A percentile compares a stretch with the other conserved stretches of the same genome.
phyloP scores from a whole-genome alignment of 2,797 vertebrate genomes.

The Pagetopsis macropterus region DNA sequence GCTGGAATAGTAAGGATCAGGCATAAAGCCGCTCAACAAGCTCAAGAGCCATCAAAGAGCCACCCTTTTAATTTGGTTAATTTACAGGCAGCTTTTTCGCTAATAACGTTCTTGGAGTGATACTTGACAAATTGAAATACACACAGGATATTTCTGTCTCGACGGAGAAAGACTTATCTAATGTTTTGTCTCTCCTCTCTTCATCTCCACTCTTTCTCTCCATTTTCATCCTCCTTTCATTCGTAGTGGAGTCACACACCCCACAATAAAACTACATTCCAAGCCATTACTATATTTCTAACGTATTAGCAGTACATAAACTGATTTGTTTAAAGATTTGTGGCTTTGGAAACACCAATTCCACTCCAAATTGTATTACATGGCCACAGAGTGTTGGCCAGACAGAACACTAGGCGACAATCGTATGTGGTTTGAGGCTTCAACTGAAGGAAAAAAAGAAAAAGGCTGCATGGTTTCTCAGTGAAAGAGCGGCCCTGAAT shows the following conservation, averaged over 20 bases:
- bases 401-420: conserved; percentile 69
- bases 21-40: conserved; percentile 77
- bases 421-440: conserved; percentile 73
- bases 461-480: conserved; percentile 48
- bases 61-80: conserved; percentile 81
- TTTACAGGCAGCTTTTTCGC: conserved; percentile 78
- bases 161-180: conserved; percentile 60
- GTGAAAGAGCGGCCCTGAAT: conserved; percentile 39
- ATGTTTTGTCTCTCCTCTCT: conserved; percentile 44
- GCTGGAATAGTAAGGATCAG: conserved; percentile 74
- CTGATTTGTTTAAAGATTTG: conserved; percentile 84
- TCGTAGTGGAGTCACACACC: conserved; percentile 63
- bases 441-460: conserved; percentile 26
- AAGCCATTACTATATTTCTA: conserved; percentile 70
- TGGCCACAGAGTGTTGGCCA: conserved; percentile 67
- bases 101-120: conserved; percentile 81
- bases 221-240: conserved; percentile 4
- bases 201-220: not conserved
- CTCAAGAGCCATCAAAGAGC: conserved; percentile 77
- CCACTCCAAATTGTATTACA: conserved; percentile 76
- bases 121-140: conserved; percentile 82
- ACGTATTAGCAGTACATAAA: conserved; percentile 84
- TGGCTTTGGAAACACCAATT: conserved; percentile 76
- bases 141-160: conserved; percentile 69
- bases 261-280: conserved; percentile 64